Conservation (phyloP, 2,113 vertebrate species). For the Balaenoptera acutorostrata region DNA sequence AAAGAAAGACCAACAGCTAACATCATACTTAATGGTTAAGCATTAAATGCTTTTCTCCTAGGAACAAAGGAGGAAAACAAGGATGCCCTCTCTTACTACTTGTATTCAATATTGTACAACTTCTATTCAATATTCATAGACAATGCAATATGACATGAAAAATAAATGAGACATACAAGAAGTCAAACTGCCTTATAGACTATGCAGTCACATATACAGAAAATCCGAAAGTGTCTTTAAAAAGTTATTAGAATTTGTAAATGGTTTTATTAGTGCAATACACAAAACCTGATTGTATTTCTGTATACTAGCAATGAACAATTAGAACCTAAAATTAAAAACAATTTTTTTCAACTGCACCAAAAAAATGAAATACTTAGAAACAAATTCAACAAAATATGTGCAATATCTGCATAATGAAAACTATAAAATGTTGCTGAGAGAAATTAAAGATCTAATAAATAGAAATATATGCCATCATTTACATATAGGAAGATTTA, state of each 20-base stretch:
- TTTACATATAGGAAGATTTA: not conserved
- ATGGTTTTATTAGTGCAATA: not conserved
- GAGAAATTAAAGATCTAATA: not conserved
- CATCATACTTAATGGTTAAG: not conserved
- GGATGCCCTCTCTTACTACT: not conserved
- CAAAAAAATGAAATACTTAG: not conserved
- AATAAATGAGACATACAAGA: not conserved
- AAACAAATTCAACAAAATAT: not conserved
- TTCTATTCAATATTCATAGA: not conserved
- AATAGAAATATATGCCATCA: not conserved
- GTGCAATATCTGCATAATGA: not conserved
- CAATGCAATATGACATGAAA: not conserved
- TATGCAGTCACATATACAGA: not conserved
- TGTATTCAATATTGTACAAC: not conserved
- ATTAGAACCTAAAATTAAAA: not conserved
- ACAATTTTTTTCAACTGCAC: not conserved
- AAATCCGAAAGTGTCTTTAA: not conserved
- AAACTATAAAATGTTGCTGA: not conserved
- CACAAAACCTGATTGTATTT: slow-evolving; percentile 2
- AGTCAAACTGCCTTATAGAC: not conserved
- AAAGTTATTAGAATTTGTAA: not conserved
- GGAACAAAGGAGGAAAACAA: not conserved
- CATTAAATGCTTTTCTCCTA: not conserved
- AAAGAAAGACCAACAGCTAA: not conserved
- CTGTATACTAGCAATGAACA: not conserved